A percentile compares a stretch with the other conserved stretches of the same genome.
Evolutionary conservation across 2,888 invertebrate genomes (phyloP).

Genomic region (Allacma fusca): DNA sequence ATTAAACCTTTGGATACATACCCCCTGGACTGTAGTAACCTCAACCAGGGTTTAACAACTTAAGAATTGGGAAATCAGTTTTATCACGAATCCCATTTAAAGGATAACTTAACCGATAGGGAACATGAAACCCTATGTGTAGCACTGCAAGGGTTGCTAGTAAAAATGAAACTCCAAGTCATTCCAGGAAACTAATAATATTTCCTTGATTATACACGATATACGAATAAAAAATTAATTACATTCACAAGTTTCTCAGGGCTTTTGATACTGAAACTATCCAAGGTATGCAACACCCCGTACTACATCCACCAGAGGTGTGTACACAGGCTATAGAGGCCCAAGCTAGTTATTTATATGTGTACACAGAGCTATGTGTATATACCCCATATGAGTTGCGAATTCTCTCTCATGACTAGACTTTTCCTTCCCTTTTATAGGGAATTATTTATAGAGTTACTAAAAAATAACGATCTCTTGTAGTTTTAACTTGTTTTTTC

Average conservation of each 20-base stretch:
- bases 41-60: neutral
- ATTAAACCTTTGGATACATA: no score
- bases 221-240: slow-evolving; percentile 17
- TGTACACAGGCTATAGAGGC: no score
- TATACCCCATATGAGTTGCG: no score
- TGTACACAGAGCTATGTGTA: no score
- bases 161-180: slow-evolving; percentile 4
- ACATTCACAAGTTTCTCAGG: slow-evolving; percentile 16
- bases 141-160: neutral
- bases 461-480: no score
- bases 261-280: neutral
- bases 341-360: no score
- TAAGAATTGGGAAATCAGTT: slow-evolving; percentile 5
- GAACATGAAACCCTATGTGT: neutral
- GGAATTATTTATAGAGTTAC: no score
- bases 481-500: no score
- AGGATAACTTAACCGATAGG: neutral
- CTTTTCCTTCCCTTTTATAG: no score
- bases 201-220: neutral
- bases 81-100: neutral
- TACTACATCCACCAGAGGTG: no score
- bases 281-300: neutral
- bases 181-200: slow-evolving; percentile 13
- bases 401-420: no score
- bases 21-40: neutral